Evolutionary conservation across 2,797 vertebrate genomes (phyloP), one percentile per base, ranked within the genome.

Genomic region (Esox masquinongy): DNA sequence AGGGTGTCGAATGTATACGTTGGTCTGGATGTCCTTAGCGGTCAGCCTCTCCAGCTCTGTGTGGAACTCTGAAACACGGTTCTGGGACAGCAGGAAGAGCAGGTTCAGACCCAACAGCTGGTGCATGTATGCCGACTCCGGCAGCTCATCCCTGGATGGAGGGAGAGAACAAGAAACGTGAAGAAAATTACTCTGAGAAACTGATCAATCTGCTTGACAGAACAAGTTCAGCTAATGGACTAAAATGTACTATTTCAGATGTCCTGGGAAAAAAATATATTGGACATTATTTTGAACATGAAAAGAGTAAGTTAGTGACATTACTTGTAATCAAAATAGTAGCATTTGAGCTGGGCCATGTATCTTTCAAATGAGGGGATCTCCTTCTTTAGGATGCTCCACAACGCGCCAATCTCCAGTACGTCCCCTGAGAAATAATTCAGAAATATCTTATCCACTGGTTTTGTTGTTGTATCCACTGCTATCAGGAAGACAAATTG

Each of bases 271-370:
- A 61, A 11, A 24, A 24, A 24, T 7, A 61, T 56, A 8, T 8
- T 9, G 9, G 0, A 3, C 19, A 24, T 56, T 56, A 56, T 59
- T 1, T 53, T 2, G 1, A 51, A 70, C 11, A 53, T 0, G 1
- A 68, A 77, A 15, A 17, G 49, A 53, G 12, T 11, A 4, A 29
- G 34, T 4, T 9, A 12, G 26, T 2, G 49, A 24, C 69, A 82
- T 95, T 94, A 98, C 97, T 97, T 97, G 94, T 99, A 99, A 85
- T 99, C 97, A 82, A 98, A 98, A 89, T 98, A 99, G 90, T 99
- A 99, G 86, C 97, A 99, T 82, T 98, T 99, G 17, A 99, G 94
- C 83, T 98, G 97, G 1, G 97, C 97, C 96, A 99, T 98, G 88
- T 99, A 99, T 89, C 97, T 90, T 87, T 98, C 96, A 80, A 97